Percentiles rank a stretch among this genome's conserved stretches.
Conservation (phyloP, 2,888 invertebrate genomes). For the Heliconius ismenius region DNA sequence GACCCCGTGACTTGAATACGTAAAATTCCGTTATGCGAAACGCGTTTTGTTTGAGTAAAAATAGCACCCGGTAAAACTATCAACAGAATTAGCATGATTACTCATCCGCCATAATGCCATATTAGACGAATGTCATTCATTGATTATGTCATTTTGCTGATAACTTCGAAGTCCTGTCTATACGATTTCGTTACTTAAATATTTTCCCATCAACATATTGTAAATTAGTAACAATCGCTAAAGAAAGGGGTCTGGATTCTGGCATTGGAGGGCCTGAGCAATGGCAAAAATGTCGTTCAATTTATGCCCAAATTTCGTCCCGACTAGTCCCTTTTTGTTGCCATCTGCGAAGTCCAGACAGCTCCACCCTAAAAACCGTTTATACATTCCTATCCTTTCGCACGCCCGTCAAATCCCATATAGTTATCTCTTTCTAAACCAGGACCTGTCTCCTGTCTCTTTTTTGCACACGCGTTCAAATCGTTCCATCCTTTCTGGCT, state of each 20-base stretch:
- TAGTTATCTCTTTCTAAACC: slow-evolving; percentile 72
- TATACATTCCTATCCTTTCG: slow-evolving; percentile 73
- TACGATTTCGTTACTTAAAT: not conserved
- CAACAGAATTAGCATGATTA: slow-evolving; percentile 40
- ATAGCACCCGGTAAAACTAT: slow-evolving; percentile 45
- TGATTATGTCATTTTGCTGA: slow-evolving; percentile 8
- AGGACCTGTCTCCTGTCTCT: slow-evolving; percentile 74
- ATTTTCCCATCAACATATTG: slow-evolving; percentile 2
- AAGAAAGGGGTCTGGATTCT: slow-evolving; percentile 32
- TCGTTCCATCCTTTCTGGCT: slow-evolving; percentile 75
- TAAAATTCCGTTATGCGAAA: slow-evolving; percentile 63
- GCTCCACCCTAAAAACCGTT: slow-evolving; percentile 82
- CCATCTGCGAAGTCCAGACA: slow-evolving; percentile 81
- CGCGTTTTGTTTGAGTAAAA: slow-evolving; percentile 53
- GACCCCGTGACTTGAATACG: slow-evolving; percentile 71
- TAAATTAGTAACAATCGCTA: slow-evolving; percentile 43
- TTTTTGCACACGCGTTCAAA: slow-evolving; percentile 68
- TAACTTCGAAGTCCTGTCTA: not conserved
- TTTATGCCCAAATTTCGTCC: slow-evolving; percentile 78
- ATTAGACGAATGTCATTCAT: not conserved
- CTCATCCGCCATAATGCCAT: slow-evolving; percentile 25
- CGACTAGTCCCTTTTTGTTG: slow-evolving; percentile 78
- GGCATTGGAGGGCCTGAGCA: slow-evolving; percentile 60
- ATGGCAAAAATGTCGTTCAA: slow-evolving; percentile 80
- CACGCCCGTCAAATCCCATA: slow-evolving; percentile 67